Conservation (phyloP, 2,888 invertebrate genomes). For the Lochmaea crataegi region DNA sequence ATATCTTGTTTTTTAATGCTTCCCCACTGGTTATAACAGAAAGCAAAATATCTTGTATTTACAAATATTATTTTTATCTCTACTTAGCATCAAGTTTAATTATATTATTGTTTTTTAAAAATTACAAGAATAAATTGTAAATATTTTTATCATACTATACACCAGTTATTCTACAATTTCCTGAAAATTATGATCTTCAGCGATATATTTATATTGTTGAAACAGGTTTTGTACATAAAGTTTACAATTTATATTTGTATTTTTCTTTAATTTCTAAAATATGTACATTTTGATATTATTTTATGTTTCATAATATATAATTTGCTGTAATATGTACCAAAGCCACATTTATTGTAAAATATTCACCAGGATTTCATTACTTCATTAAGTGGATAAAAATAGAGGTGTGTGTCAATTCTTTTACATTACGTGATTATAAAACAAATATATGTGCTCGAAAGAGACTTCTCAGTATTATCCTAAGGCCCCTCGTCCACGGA, state of each 20-base stretch:
- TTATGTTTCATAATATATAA: neutral
- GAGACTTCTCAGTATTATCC: no score
- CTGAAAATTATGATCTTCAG: no score
- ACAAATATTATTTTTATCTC: neutral
- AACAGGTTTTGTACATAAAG: neutral
- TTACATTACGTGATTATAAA: no score
- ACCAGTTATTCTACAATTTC: neutral
- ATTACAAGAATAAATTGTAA: conserved; percentile 3
- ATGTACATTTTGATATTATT: neutral
- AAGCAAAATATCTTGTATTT: neutral
- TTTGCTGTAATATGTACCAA: neutral
- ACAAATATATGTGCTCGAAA: no score
- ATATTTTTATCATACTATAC: neutral
- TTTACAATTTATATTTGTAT: neutral
- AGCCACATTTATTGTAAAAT: neutral
- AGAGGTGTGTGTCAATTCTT: neutral
- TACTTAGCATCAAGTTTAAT: neutral
- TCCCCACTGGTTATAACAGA: neutral
- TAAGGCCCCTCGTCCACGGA: no score
- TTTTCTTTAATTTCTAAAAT: conserved; percentile 1
- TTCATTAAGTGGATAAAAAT: neutral
- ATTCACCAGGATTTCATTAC: neutral
- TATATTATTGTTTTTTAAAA: neutral
- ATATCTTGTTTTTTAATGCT: neutral
- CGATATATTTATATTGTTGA: no score